Percentiles rank a stretch among this genome's conserved stretches.
These are phyloP conservation scores for Zelleria hepariella DNA, from an alignment of 2,888 invertebrate species.

Conservation along the genomic window DNA sequence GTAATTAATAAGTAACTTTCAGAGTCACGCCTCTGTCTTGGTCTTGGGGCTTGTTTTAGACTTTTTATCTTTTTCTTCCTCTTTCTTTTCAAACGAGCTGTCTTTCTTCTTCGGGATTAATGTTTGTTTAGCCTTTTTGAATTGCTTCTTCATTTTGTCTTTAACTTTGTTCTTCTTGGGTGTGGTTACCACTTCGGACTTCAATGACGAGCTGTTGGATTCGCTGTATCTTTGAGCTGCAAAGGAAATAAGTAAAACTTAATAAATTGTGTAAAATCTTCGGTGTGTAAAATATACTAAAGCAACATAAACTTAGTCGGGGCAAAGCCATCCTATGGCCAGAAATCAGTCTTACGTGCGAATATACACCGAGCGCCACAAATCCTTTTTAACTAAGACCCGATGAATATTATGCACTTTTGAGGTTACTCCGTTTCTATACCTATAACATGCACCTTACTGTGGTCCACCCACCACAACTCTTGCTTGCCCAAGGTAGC, in stretches of 20 bases:
- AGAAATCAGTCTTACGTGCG: too few species aligned
- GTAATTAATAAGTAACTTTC: neutral
- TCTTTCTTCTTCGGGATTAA: conserved; percentile 57
- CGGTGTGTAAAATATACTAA: neutral
- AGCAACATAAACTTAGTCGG: too few species aligned
- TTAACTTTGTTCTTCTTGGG: conserved; percentile 63
- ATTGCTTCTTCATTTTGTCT: conserved; percentile 63
- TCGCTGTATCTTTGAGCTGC: conserved; percentile 63
- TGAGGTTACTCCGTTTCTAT: too few species aligned
- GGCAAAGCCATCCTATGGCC: too few species aligned
- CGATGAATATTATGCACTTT: too few species aligned
- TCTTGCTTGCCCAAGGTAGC: too few species aligned
- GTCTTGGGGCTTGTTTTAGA: conserved; percentile 24
- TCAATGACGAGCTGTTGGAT: conserved; percentile 57
- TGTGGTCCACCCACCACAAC: neutral
- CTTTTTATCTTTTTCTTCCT: conserved; percentile 40
- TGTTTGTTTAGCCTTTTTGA: conserved; percentile 61
- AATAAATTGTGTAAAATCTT: too few species aligned
- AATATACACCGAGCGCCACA: too few species aligned
- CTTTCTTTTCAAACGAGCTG: conserved; percentile 36
- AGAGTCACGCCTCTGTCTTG: neutral
- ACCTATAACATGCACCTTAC: neutral
- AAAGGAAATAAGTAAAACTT: conserved; percentile 18
- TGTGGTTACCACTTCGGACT: conserved; percentile 46
- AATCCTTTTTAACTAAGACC: too few species aligned